phyloP scores from a whole-genome alignment of 2,888 invertebrate species.

The Platynereis dumerilii region DNA sequence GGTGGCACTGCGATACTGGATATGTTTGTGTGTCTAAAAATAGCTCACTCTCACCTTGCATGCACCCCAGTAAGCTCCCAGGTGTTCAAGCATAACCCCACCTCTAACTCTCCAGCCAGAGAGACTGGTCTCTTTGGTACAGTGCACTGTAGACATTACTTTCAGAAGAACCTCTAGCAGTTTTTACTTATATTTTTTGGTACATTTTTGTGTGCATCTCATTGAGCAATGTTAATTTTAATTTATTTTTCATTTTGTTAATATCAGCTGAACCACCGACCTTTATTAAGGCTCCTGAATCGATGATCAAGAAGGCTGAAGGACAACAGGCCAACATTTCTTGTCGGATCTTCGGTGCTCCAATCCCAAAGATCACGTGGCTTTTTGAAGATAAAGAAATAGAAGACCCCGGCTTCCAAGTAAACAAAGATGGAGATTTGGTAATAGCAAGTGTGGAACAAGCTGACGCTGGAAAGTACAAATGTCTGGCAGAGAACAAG shows the following conservation, averaged over 20 bases:
- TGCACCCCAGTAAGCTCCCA: too few species aligned
- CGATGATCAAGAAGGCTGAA: conserved; percentile 49
- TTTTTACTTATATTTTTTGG: too few species aligned
- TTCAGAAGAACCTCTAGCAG: too few species aligned
- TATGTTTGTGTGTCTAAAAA: too few species aligned
- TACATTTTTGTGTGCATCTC: too few species aligned
- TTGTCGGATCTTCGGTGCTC: conserved; percentile 94
- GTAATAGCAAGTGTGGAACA: conserved; percentile 71
- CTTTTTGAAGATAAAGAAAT: conserved; percentile 58
- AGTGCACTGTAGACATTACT: too few species aligned
- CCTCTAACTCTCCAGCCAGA: too few species aligned
- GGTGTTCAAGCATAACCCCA: too few species aligned
- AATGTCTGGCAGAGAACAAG: conserved; percentile 91
- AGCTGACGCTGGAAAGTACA: conserved; percentile 91
- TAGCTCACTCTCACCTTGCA: too few species aligned
- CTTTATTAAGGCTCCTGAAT: conserved; percentile 79
- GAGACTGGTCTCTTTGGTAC: too few species aligned
- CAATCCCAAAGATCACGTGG: conserved; percentile 93
- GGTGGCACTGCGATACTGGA: too few species aligned
- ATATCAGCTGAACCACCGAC: conserved; percentile 82
- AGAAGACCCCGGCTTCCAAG: conserved; percentile 8
- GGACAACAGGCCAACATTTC: conserved; percentile 48
- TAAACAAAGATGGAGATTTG: conserved; percentile 10
- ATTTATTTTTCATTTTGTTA: not conserved
- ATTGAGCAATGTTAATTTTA: too few species aligned